phyloP scores from a whole-genome alignment of 1,140 invertebrate species.

The Drosophila pandora region DNA sequence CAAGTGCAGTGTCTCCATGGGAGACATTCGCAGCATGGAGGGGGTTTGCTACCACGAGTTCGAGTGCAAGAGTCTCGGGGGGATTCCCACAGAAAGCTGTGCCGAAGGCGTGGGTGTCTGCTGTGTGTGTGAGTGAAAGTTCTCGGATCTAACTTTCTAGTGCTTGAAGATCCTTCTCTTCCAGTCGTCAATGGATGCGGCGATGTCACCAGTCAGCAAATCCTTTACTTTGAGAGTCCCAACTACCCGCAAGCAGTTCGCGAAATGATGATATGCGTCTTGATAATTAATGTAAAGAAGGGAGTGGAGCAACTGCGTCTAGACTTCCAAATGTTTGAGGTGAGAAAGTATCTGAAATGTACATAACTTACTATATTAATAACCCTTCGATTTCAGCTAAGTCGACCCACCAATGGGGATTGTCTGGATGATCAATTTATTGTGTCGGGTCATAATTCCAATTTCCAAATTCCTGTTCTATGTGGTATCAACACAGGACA shows the following conservation, averaged over 20 bases:
- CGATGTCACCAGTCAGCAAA: conserved; percentile 84
- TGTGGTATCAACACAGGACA: conserved; percentile 91
- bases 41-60: conserved; percentile 88
- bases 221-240: conserved; percentile 87
- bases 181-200: conserved; percentile 86
- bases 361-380: background rate
- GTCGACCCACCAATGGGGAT: conserved; percentile 87
- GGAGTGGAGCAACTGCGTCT: conserved; percentile 88
- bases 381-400: conserved; percentile 84
- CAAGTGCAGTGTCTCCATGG: conserved; percentile 85
- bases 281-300: conserved; percentile 86
- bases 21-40: conserved; percentile 72
- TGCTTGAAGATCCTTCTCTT: conserved; percentile 25
- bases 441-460: conserved; percentile 88
- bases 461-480: conserved; percentile 87
- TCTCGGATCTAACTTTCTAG: background rate
- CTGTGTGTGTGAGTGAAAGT: conserved; percentile 87
- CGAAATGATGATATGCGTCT: conserved; percentile 85
- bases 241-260: conserved; percentile 84
- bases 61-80: conserved; percentile 87
- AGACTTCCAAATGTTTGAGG: conserved; percentile 89
- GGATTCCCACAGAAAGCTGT: conserved; percentile 87
- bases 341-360: conserved; percentile 59
- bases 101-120: conserved; percentile 91
- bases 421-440: conserved; percentile 89